phyloP scores from a whole-genome alignment of 2,797 vertebrate species.

The Moxostoma hubbsi region DNA sequence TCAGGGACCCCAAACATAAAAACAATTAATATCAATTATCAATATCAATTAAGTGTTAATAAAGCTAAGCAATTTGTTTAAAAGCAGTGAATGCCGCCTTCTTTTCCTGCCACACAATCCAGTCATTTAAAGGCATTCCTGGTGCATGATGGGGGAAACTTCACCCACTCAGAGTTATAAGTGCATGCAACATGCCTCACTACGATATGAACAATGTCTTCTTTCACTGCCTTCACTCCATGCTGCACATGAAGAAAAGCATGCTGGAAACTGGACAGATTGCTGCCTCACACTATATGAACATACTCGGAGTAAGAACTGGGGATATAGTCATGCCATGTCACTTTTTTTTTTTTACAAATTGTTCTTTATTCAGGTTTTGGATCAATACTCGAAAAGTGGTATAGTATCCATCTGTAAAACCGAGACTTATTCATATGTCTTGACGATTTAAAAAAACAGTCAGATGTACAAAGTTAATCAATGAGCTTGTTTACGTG shows the following conservation, averaged over 20 bases:
- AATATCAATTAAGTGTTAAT: too few relatives aligned
- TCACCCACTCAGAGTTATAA: slow-evolving; percentile 79
- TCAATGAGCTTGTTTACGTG: too few relatives aligned
- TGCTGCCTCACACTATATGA: slow-evolving; percentile 21
- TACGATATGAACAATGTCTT: slow-evolving; percentile 84
- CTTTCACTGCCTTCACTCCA: slow-evolving; percentile 80
- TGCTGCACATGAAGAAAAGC: slow-evolving; percentile 38
- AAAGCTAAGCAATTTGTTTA: not conserved
- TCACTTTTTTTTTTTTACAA: too few relatives aligned
- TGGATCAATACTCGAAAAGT: too few relatives aligned
- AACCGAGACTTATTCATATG: too few relatives aligned
- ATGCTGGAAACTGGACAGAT: slow-evolving; percentile 22
- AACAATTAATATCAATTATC: too few relatives aligned
- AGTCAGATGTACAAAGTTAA: too few relatives aligned
- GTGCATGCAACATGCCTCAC: slow-evolving; percentile 76
- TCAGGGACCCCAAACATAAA: too few relatives aligned
- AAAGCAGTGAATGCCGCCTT: slow-evolving; percentile 23
- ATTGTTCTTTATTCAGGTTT: too few relatives aligned
- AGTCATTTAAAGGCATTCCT: slow-evolving; percentile 77
- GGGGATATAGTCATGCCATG: slow-evolving; percentile 21
- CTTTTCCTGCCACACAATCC: slow-evolving; percentile 48
- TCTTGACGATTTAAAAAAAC: too few relatives aligned
- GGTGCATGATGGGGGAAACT: slow-evolving; percentile 72
- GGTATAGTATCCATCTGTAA: too few relatives aligned
- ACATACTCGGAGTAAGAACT: slow-evolving; percentile 60